A percentile compares a stretch with the other conserved stretches of the same genome.
Conservation (phyloP, 2,113 vertebrate species). For the Caranx ignobilis region DNA sequence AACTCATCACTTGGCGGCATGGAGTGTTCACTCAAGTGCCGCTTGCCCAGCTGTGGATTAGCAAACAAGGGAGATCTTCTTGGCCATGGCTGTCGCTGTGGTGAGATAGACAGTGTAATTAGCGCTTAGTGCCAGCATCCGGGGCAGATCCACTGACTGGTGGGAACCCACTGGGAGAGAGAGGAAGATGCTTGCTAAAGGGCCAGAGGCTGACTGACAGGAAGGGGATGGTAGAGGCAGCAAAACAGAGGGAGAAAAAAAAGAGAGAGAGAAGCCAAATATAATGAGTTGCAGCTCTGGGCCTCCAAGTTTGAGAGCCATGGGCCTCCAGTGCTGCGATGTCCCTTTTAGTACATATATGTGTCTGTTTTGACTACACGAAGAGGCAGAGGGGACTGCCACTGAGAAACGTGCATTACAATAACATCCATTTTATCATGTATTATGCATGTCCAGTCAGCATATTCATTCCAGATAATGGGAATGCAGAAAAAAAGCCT, state of each 20-base stretch:
- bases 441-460: slow-evolving; percentile 75
- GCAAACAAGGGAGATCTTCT: slow-evolving; percentile 55
- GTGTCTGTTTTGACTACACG: slow-evolving; percentile 67
- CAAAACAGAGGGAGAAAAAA: slow-evolving; percentile 27
- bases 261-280: slow-evolving; percentile 35
- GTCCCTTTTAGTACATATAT: slow-evolving; percentile 63
- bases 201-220: slow-evolving; percentile 64
- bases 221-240: slow-evolving; percentile 46
- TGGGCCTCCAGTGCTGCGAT: slow-evolving; percentile 53
- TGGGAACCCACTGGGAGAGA: slow-evolving; percentile 55
- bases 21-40: slow-evolving; percentile 54
- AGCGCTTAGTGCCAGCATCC: slow-evolving; percentile 71
- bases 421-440: slow-evolving; percentile 68
- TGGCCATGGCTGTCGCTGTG: slow-evolving; percentile 60
- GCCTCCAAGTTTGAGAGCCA: slow-evolving; percentile 30
- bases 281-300: slow-evolving; percentile 67
- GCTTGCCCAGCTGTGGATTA: slow-evolving; percentile 63
- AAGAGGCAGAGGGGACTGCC: slow-evolving; percentile 53
- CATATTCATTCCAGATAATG: slow-evolving; percentile 68
- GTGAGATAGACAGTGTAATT: slow-evolving; percentile 73
- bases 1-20: slow-evolving; percentile 40
- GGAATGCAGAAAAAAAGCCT: slow-evolving; percentile 43
- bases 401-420: slow-evolving; percentile 55
- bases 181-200: slow-evolving; percentile 58
- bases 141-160: slow-evolving; percentile 67